Evolutionary conservation across 2,113 vertebrate genomes (phyloP).

Genomic region (Herpetotheres cachinnans): DNA sequence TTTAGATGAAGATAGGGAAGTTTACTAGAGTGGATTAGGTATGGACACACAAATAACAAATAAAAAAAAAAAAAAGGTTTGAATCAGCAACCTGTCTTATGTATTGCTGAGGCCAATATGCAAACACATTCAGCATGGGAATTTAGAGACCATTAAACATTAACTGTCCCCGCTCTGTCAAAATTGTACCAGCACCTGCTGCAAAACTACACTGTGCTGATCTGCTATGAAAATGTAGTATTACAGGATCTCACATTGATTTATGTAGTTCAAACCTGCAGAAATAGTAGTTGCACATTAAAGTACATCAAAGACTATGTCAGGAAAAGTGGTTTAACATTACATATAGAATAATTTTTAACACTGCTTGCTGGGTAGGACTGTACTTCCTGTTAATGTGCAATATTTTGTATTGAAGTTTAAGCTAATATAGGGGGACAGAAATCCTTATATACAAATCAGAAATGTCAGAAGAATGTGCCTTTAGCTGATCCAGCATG

Average conservation of each 20-base stretch:
- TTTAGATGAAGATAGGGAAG: background rate
- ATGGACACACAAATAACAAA: background rate
- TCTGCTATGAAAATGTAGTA: background rate
- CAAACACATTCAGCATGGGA: background rate
- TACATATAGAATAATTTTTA: background rate
- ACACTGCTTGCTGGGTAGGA: background rate
- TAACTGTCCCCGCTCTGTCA: background rate
- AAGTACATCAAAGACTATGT: background rate
- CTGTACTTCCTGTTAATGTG: background rate
- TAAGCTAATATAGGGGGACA: background rate
- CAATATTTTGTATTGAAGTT: background rate
- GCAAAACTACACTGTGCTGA: background rate
- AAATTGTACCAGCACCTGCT: background rate
- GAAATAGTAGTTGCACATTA: background rate
- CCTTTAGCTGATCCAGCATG: background rate
- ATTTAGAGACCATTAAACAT: background rate
- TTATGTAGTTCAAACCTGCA: background rate
- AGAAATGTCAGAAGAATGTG: background rate
- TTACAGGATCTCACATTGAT: background rate
- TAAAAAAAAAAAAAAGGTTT: background rate
- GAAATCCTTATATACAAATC: slow-evolving; percentile 9
- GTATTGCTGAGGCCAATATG: background rate
- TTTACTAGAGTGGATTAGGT: background rate
- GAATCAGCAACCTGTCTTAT: background rate
- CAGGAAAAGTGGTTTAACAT: background rate